Evolutionary conservation across 2,797 vertebrate species (phyloP).

Genomic region (Melanotaenia nigrans): DNA sequence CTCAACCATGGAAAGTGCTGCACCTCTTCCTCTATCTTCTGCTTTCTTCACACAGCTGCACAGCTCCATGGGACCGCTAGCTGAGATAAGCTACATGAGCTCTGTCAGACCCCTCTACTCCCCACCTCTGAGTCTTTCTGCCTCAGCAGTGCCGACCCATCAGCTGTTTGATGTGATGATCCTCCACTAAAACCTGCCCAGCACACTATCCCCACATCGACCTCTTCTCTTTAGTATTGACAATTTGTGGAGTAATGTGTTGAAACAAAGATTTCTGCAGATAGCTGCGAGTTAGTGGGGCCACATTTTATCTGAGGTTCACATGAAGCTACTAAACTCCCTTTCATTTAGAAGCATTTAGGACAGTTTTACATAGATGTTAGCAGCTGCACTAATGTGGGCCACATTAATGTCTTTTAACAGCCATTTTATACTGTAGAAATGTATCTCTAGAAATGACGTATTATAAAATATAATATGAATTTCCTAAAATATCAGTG

Average conservation of each 20-base stretch:
- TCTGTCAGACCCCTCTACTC: conserved; percentile 12
- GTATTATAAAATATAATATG: too few species aligned
- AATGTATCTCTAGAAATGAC: not conserved
- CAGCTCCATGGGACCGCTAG: conserved; percentile 8
- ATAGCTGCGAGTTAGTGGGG: conserved; percentile 6
- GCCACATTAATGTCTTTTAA: not conserved
- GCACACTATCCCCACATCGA: not conserved
- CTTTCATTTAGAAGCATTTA: not conserved
- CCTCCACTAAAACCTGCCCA: not conserved
- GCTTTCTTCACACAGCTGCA: conserved; percentile 5
- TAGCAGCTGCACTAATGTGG: not conserved
- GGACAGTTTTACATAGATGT: not conserved
- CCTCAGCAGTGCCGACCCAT: conserved; percentile 2
- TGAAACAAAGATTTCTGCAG: conserved; percentile 5
- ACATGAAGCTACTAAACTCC: not conserved
- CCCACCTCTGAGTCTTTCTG: conserved; percentile 10
- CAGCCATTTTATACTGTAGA: not conserved
- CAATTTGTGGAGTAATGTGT: conserved; percentile 18
- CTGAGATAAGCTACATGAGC: conserved; percentile 40
- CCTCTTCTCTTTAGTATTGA: conserved; percentile 12
- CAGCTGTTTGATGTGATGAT: not conserved
- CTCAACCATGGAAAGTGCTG: conserved; percentile 33
- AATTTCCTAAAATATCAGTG: not conserved
- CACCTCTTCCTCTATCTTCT: conserved; percentile 29
- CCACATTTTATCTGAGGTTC: not conserved